Percentiles rank a stretch among this genome's conserved stretches.
Evolutionary conservation across 2,113 vertebrate genomes (phyloP).

Genomic region (Vombatus ursinus): DNA sequence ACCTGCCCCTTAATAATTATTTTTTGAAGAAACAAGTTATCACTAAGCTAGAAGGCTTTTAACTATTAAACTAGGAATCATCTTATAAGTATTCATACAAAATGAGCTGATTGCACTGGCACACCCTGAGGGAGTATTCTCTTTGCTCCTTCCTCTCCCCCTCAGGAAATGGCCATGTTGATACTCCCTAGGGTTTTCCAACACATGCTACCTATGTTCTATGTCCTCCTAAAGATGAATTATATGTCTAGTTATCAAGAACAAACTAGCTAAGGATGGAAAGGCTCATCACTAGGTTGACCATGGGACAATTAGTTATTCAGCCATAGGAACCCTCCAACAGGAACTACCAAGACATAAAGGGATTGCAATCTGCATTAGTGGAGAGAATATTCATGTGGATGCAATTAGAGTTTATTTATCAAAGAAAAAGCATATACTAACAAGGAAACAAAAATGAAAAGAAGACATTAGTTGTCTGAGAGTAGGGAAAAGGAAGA

Average conservation of each 20-base stretch:
- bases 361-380: not conserved
- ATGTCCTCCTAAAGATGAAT: not conserved
- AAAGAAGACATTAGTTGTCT: conserved; percentile 46
- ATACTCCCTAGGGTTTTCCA: not conserved
- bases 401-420: not conserved
- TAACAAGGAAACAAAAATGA: conserved; percentile 18
- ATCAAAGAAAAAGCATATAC: not conserved
- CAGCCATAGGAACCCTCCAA: not conserved
- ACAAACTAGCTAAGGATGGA: not conserved
- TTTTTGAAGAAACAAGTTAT: not conserved
- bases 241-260: not conserved
- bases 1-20: too few relatives aligned
- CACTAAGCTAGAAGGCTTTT: not conserved
- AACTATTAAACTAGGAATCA: not conserved
- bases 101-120: not conserved
- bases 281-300: not conserved
- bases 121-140: not conserved
- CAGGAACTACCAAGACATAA: not conserved
- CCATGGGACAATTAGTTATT: not conserved
- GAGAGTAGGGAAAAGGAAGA: conserved; percentile 55
- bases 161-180: not conserved
- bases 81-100: not conserved
- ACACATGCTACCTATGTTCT: not conserved
- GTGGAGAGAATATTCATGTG: not conserved
- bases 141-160: not conserved